phyloP scores from a whole-genome alignment of 2,888 invertebrate species.

The Tortricodes alternella region DNA sequence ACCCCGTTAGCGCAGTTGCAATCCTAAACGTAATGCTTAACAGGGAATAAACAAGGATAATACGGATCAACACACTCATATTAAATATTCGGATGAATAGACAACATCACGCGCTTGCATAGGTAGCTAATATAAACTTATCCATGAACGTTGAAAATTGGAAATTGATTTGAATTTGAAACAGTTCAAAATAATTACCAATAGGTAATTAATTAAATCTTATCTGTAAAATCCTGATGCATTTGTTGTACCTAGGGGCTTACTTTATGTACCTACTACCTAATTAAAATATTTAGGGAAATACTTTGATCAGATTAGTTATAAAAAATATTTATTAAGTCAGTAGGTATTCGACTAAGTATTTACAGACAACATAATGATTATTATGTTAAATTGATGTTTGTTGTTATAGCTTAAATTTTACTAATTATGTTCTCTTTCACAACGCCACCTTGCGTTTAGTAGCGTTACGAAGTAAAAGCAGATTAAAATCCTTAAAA shows the following conservation, averaged over 20 bases:
- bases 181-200: not conserved
- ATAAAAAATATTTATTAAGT: too few relatives aligned
- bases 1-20: too few relatives aligned
- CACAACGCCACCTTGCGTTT: constrained; percentile 39
- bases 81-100: not conserved
- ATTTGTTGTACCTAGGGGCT: too few relatives aligned
- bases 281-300: too few relatives aligned
- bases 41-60: not conserved
- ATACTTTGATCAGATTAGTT: too few relatives aligned
- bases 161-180: too few relatives aligned
- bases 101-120: not conserved
- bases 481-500: too few relatives aligned
- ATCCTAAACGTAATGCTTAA: not conserved
- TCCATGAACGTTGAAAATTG: not conserved
- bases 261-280: too few relatives aligned
- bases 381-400: not conserved
- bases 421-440: too few relatives aligned
- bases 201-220: too few relatives aligned
- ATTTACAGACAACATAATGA: not conserved
- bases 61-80: not conserved
- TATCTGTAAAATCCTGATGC: too few relatives aligned
- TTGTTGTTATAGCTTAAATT: not conserved
- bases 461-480: constrained; percentile 34
- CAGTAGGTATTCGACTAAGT: too few relatives aligned
- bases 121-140: not conserved